Evolutionary conservation across 1,140 invertebrate genomes (phyloP).

Genomic region (Lordiphosa mommai): DNA sequence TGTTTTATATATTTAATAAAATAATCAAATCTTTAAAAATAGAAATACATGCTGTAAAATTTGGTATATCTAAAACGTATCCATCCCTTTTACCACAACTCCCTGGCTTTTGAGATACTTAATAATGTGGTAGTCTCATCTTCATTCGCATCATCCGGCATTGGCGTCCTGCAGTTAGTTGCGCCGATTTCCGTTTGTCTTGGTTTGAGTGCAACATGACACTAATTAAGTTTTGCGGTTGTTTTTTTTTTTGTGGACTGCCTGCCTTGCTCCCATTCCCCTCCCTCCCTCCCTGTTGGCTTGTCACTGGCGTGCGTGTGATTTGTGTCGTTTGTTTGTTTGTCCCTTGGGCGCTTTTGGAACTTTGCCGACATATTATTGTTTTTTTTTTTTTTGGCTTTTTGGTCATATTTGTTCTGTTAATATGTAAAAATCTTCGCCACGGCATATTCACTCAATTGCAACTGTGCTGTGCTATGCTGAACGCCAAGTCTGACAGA

Average conservation of each 20-base stretch:
- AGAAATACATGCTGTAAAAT: not conserved
- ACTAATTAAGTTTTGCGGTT: constrained; percentile 74
- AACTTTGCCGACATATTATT: constrained; percentile 60
- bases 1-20: not conserved
- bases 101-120: constrained; percentile 38
- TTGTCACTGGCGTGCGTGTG: constrained; percentile 51
- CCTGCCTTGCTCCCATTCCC: not conserved
- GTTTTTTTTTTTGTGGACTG: not conserved
- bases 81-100: constrained; percentile 12
- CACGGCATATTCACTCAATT: constrained; percentile 61
- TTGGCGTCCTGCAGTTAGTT: constrained; percentile 60
- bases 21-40: not conserved
- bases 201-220: constrained; percentile 62
- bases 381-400: constrained; percentile 17
- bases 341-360: constrained; percentile 24
- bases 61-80: not conserved
- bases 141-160: constrained; percentile 18
- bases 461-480: constrained; percentile 47
- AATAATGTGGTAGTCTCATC: constrained; percentile 39
- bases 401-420: constrained; percentile 66
- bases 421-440: constrained; percentile 65
- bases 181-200: constrained; percentile 65
- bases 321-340: constrained; percentile 61
- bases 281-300: not conserved
- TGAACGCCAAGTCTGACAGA: constrained; percentile 70